phyloP scores from a whole-genome alignment of 2,888 invertebrate genomes.

The Candidula unifasciata region DNA sequence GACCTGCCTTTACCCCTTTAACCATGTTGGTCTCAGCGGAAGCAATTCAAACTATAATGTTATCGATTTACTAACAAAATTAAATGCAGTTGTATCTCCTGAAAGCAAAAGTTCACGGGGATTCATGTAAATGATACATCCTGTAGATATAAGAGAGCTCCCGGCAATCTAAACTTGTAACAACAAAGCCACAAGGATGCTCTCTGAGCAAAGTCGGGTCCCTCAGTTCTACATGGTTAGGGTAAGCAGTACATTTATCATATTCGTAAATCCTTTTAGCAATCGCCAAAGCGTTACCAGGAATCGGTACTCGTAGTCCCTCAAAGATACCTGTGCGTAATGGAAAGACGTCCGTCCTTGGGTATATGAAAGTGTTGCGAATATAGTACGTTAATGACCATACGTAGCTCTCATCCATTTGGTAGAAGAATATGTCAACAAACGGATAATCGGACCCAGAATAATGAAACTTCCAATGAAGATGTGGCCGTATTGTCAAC shows the following conservation, averaged over 20 bases:
- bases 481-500: neutral
- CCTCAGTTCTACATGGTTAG: constrained; percentile 94
- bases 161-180: neutral
- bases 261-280: constrained; percentile 36
- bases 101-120: too few relatives aligned
- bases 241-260: constrained; percentile 2
- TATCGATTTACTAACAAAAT: too few relatives aligned
- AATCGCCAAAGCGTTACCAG: neutral
- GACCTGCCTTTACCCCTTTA: too few relatives aligned
- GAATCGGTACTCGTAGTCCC: constrained; percentile 31
- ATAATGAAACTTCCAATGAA: constrained; percentile 45
- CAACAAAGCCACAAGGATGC: neutral
- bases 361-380: constrained; percentile 29
- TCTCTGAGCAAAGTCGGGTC: constrained; percentile 78
- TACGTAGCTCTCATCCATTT: constrained; percentile 21
- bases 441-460: constrained; percentile 13
- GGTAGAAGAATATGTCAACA: constrained; percentile 42
- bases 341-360: constrained; percentile 28
- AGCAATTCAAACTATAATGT: too few relatives aligned
- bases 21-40: too few relatives aligned
- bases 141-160: constrained; percentile 27
- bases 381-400: constrained; percentile 38
- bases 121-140: constrained; percentile 3
- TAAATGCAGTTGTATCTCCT: too few relatives aligned
- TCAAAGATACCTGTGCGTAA: constrained; percentile 25